Percentiles rank a stretch among this genome's conserved stretches.
phyloP scores from a whole-genome alignment of 1,140 invertebrate genomes.

The Rhagoletis zephyria region DNA sequence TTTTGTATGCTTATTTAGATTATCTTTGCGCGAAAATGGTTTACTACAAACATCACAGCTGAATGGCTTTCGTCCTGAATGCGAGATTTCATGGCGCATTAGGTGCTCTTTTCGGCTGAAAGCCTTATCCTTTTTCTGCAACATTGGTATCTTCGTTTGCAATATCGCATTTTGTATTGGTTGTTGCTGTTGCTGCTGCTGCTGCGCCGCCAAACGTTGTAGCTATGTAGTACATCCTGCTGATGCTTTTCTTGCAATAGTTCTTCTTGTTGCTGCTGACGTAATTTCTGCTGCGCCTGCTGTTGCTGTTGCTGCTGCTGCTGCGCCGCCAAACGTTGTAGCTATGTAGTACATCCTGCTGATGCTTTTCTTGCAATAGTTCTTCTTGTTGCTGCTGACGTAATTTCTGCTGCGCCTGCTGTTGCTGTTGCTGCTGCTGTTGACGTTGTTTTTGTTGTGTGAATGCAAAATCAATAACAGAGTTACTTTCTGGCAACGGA shows the following conservation, averaged over 20 bases:
- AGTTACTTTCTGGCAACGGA: no score
- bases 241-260: constrained; percentile 55
- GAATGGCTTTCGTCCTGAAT: constrained; percentile 83
- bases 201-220: not conserved
- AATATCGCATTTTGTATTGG: not conserved
- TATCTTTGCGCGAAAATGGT: constrained; percentile 84
- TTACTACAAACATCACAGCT: constrained; percentile 85
- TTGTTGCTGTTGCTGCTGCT: constrained; percentile 20
- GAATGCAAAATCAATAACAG: no score
- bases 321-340: constrained; percentile 15
- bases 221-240: constrained; percentile 29
- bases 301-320: constrained; percentile 44
- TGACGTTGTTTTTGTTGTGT: constrained; percentile 47
- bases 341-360: constrained; percentile 44
- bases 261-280: constrained; percentile 12
- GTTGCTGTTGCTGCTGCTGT: constrained; percentile 52
- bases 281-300: constrained; percentile 51
- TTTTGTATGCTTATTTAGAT: constrained; percentile 81
- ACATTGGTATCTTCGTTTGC: constrained; percentile 64
- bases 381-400: constrained; percentile 13
- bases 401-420: constrained; percentile 50
- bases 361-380: constrained; percentile 54
- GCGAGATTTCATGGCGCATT: constrained; percentile 81
- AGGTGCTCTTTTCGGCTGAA: constrained; percentile 84
- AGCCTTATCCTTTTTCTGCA: constrained; percentile 75